Evolutionary conservation across 1,140 invertebrate species (phyloP), one percentile per base, ranked within the genome.

Genomic region (Bombus consobrinus): DNA sequence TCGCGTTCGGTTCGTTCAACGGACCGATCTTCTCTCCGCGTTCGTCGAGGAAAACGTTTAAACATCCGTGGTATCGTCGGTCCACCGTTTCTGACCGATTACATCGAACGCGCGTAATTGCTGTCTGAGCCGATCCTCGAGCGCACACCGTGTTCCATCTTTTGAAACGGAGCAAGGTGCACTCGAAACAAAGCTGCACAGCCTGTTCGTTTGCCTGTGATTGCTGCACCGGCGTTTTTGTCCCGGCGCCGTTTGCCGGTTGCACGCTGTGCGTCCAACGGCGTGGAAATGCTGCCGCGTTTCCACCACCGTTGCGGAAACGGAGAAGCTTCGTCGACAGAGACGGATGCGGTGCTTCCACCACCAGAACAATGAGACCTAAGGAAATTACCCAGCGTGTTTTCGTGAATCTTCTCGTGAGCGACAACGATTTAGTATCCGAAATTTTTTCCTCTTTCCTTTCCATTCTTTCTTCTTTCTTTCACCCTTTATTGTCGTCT

Each of bases 221-320:
- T 89, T 87, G 88, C 84, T 80, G 69, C 37, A 77, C 80, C 76
- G 84, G 6, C 85, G 57, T 81, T 89, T 80, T 83, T 83, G 80
- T 82, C 74, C 28, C 43, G 37, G 32, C 41, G 47, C 71, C 39
- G 76, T 79, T 87, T 84, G 71, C 77, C 87, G 69, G 72, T 80
- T 59, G 64, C 76, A 57, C 69, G 76, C 79, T 39, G 64, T 72
- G 59, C 75, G 74, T 89, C 53, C 62, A 86, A 87, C 88, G 59
- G 41, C 73, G 85, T 75, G 87, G 72, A 88, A 88, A 85, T 71
- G 71, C 88, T 66, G 87, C 73, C 76, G 74, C 73, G 43, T 81
- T 88, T 78, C 47, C 74, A 69, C 53, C 34, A 71, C 12, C 37
- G 53, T 32, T 53, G 37, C 87, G 87, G 76, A 88, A 88, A 85